Conservation (phyloP, 2,888 invertebrate genomes). For the Phania funesta region DNA sequence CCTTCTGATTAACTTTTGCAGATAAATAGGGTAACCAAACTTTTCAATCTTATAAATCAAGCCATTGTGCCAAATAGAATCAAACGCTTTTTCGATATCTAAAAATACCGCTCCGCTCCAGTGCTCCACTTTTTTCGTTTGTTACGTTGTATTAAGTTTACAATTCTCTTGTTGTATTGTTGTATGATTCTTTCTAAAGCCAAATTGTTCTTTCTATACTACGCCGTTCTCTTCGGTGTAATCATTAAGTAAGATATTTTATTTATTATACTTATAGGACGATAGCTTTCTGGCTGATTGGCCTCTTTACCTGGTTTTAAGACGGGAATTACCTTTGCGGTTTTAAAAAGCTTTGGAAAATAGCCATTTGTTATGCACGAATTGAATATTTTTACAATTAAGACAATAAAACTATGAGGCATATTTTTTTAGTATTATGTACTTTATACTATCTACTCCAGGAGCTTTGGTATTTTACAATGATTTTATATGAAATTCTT, state of each 20-base stretch:
- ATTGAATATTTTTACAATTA: neutral
- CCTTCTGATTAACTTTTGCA: neutral
- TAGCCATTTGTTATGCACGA: neutral
- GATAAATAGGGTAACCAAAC: neutral
- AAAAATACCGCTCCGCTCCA: constrained; percentile 10
- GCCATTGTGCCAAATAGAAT: too few species aligned
- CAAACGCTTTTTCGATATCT: too few species aligned
- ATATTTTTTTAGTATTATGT: too few species aligned
- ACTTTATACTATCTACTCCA: too few species aligned
- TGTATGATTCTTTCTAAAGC: neutral
- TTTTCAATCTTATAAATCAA: too few species aligned
- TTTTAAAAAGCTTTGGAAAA: constrained; percentile 5
- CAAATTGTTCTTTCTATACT: neutral
- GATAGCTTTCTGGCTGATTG: neutral
- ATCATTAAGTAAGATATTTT: neutral
- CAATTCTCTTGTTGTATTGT: constrained; percentile 14
- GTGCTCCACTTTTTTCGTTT: neutral
- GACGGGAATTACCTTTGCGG: neutral
- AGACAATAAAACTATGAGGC: too few species aligned
- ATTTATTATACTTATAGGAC: constrained; percentile 16
- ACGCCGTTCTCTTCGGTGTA: neutral
- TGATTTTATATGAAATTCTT: too few species aligned
- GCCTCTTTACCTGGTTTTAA: neutral
- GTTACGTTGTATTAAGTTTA: neutral
- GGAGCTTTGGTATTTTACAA: too few species aligned